phyloP scores from a whole-genome alignment of 2,888 invertebrate genomes.

The Philhelius pedissequus region DNA sequence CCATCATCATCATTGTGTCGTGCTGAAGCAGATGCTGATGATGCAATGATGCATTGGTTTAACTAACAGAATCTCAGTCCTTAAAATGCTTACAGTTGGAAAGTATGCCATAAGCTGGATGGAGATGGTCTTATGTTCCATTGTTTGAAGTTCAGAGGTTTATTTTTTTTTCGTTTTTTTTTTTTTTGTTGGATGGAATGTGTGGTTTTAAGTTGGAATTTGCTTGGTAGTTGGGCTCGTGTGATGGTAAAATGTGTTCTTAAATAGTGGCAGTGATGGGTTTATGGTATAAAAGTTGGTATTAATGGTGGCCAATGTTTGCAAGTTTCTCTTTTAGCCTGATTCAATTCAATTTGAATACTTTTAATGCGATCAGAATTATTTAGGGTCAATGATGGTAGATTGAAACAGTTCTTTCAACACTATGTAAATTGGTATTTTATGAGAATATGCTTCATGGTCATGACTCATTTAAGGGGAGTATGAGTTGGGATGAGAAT shows the following conservation, averaged over 20 bases:
- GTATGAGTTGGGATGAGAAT: no score
- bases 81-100: slow-evolving; percentile 10
- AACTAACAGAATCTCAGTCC: neutral
- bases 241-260: neutral
- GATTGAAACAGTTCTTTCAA: neutral
- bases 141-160: slow-evolving; percentile 1
- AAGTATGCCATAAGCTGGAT: slow-evolving; percentile 12
- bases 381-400: neutral
- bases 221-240: neutral
- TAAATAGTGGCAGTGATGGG: neutral
- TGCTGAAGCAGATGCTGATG: no score
- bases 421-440: neutral
- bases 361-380: slow-evolving; percentile 2
- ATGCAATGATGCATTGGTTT: slow-evolving; percentile 8
- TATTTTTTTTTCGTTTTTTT: neutral
- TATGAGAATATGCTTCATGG: no score
- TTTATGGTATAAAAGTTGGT: neutral
- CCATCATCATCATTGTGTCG: neutral
- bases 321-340: neutral
- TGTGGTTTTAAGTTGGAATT: neutral
- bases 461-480: no score
- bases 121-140: slow-evolving; percentile 13
- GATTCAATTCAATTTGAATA: neutral
- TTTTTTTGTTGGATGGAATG: neutral
- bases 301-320: slow-evolving; percentile 4